A percentile compares a stretch with the other conserved stretches of the same genome.
phyloP scores from a whole-genome alignment of 2,888 invertebrate genomes.

The Ischnus inquisitorius region DNA sequence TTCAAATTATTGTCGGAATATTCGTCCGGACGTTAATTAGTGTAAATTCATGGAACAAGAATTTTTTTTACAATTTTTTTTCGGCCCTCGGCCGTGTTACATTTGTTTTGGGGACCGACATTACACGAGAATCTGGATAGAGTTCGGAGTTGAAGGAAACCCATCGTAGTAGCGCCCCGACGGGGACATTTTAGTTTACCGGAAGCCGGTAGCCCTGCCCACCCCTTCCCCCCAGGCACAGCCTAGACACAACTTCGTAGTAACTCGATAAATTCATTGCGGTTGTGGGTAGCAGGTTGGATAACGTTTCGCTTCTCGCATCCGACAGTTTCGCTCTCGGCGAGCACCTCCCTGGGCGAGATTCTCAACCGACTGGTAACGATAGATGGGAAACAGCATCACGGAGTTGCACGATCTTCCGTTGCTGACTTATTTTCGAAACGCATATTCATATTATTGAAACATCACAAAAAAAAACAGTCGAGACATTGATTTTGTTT shows the following conservation, averaged over 20 bases:
- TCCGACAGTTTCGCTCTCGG: slow-evolving; percentile 55
- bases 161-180: neutral
- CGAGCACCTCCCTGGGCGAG: slow-evolving; percentile 7
- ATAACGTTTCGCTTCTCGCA: slow-evolving; percentile 66
- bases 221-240: slow-evolving; percentile 9
- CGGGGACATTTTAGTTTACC: slow-evolving; percentile 22
- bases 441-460: too few species aligned
- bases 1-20: neutral
- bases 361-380: neutral
- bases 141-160: slow-evolving; percentile 17
- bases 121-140: neutral
- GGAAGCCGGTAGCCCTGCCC: slow-evolving; percentile 22
- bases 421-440: too few species aligned
- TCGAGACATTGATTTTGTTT: too few species aligned
- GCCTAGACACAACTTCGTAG: slow-evolving; percentile 72
- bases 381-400: slow-evolving; percentile 43
- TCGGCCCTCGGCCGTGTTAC: neutral
- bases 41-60: too few species aligned
- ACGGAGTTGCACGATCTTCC: slow-evolving; percentile 50
- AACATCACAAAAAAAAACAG: too few species aligned
- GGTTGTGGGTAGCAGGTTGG: slow-evolving; percentile 74
- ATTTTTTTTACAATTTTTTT: neutral
- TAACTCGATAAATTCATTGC: slow-evolving; percentile 77
- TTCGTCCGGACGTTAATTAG: neutral
- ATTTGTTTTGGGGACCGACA: neutral